These are phyloP conservation scores for Strigamia crassipes DNA, from an alignment of 2,888 invertebrate genomes.

Conservation along the genomic window DNA sequence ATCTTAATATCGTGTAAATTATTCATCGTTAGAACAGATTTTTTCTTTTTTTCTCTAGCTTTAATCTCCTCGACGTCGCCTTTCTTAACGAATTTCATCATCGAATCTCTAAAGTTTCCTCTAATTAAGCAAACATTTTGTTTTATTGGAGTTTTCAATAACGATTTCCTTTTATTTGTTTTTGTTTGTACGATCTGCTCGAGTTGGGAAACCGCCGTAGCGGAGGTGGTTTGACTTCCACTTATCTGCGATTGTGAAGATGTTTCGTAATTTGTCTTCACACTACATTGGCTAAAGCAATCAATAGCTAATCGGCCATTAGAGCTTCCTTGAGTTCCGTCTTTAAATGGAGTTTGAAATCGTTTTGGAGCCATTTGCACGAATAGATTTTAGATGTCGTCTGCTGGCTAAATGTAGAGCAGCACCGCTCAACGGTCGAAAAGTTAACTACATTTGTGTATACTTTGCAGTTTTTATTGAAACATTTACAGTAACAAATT, in stretches of 20 bases:
- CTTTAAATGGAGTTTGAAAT: not conserved
- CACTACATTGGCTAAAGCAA: not conserved
- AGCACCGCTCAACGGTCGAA: not conserved
- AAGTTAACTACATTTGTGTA: not conserved
- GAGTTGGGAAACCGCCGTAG: not conserved
- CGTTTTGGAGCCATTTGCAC: not conserved
- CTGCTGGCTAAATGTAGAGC: not conserved
- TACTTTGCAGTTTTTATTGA: not conserved
- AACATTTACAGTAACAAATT: constrained; percentile 2
- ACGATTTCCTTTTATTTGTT: not conserved
- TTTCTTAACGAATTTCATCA: not conserved
- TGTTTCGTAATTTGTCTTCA: not conserved
- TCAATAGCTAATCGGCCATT: not conserved
- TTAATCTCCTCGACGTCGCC: not conserved
- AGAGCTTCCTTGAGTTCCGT: not conserved
- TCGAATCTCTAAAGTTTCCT: not conserved
- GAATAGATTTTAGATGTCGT: not conserved
- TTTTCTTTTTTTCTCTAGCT: not conserved
- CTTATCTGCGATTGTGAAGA: not conserved
- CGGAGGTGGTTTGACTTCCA: not conserved
- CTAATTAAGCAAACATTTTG: not conserved
- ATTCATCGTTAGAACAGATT: not conserved
- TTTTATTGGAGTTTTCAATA: not conserved
- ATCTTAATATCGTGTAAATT: not conserved
- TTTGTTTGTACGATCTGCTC: not conserved